Evolutionary conservation across 2,797 vertebrate species (phyloP), one percentile per base, ranked within the genome.

Genomic region (Schizothorax lantsangensis): DNA sequence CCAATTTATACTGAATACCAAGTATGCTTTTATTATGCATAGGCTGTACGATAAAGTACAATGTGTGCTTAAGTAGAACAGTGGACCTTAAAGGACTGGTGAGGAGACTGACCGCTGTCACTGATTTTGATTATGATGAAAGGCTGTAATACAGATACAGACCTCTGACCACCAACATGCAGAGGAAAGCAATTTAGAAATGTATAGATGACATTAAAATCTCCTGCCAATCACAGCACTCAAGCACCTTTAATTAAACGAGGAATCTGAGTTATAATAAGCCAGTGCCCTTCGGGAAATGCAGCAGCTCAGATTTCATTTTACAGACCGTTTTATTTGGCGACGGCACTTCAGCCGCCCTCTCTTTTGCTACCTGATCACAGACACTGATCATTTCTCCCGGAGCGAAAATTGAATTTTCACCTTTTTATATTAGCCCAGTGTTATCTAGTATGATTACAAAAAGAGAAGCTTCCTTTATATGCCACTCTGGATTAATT

Each of bases 181-280:
- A 59, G n/a, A 77, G 47, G 47, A 83, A 89, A 87, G 88, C 87
- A 89, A 87, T 84, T 89, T 89, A 78, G 54, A 85, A 89, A 87
- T 93, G 89, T 88, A 91, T 87, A 84, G 57, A 54, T 91, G 90
- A 90, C 87, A 89, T 86, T 88, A 88, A 90, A 88, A 91, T 84
- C n/a, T 43, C 87, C 89, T 92, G 92, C 84, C 89, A 91, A 87
- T 91, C 92, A 78, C 89, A 77, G 89, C 87, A 36, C 79, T 45
- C 4, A 71, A 89, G 88, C 86, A 92, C 87, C 88, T 93, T 93
- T 94, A 94, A 93, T 95, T 93, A 93, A 93, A 93, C 88, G 54
- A 84, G 89, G 86, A 92, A 91, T 86, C 74, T 33, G 73, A 84
- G 86, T 66, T 90, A 89, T 84, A 84, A 90, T 90, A 90, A 87